Percentiles rank a stretch among this genome's conserved stretches.
Evolutionary conservation across 2,888 invertebrate species (phyloP).

Genomic region (Philereme vetulata): DNA sequence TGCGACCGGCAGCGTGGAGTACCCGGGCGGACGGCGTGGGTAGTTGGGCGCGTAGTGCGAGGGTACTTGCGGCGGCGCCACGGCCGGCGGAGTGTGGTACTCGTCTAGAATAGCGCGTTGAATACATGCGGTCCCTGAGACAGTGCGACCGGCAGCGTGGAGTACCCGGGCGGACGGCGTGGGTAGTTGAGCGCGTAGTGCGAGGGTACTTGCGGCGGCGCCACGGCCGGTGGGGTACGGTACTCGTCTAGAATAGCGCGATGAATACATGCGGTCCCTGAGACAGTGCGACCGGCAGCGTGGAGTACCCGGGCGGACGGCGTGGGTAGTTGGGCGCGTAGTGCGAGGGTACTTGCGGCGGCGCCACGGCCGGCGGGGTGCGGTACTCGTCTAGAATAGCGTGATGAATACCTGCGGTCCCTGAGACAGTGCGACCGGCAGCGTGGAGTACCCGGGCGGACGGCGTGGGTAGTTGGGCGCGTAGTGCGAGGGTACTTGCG

Average conservation of each 20-base stretch:
- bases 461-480: constrained; percentile 95
- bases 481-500: constrained; percentile 98
- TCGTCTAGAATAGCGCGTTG: constrained; percentile 66
- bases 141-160: constrained; percentile 87
- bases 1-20: no score
- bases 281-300: constrained; percentile 87
- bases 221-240: constrained; percentile 96
- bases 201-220: constrained; percentile 98
- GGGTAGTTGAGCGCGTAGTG: constrained; percentile 98
- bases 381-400: constrained; percentile 86
- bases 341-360: constrained; percentile 98
- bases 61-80: constrained; percentile 97
- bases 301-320: constrained; percentile 93
- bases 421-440: constrained; percentile 86
- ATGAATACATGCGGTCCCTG: no score
- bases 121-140: constrained; percentile 44
- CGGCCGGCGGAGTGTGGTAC: constrained; percentile 97
- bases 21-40: no score
- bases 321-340: constrained; percentile 97
- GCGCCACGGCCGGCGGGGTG: constrained; percentile 97
- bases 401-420: no score
- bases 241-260: constrained; percentile 83
- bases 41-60: no score
- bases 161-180: constrained; percentile 91
- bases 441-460: constrained; percentile 93